Base-by-base conservation (phyloP, 2,797 vertebrate genomes). In the Periophthalmus magnuspinnatus region DNA sequence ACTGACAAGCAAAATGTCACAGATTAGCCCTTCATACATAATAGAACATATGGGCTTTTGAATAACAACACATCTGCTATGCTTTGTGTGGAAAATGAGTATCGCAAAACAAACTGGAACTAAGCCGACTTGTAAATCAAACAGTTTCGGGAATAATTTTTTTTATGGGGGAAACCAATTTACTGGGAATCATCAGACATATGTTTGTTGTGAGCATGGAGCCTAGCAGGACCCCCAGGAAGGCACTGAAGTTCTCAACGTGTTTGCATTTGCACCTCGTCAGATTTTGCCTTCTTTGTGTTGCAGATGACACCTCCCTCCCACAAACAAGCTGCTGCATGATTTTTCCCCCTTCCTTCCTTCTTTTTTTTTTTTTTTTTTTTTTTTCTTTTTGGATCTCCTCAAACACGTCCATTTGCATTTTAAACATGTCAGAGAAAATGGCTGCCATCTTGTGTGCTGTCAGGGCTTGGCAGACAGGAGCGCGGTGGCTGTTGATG, bases 321-420 rank as follows among this genome's bases (percentile, higher is more conserved):
- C 90, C 87, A 91, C 90, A 84, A 82, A 90, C 88, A 91, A 84
- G 88, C 89, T 91, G 89, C 66, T 75, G 58, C 55, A 63, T 52
- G 68, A 38, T 61, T 61, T 64, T 10, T 17, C 19, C 33, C 33
- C 33, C 58, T 55, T 55, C 54, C n/a, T 55, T 22, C 28, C 56
- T 77, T 78, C 72, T 68, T 65, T 75, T 80, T 77, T 48, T 22
- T 58, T 62, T n/a, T n/a, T 56, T 77, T 78, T 72, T 68, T 65
- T 75, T 80, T 77, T 48, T 22, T 58, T 62, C 50, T 69, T 76
- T 72, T 68, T 68, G 67, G 65, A 77, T 86, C 84, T 67, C 79
- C 75, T 89, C 83, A 91, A 90, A 90, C 81, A 77, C 78, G 38
- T 72, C 84, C 83, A 92, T 92, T 91, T 91, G 90, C 91, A 91